Percentiles rank a stretch among this genome's conserved stretches.
These are phyloP conservation scores for Lepidonotus clava DNA, from an alignment of 2,888 invertebrate genomes.

Conservation along the genomic window DNA sequence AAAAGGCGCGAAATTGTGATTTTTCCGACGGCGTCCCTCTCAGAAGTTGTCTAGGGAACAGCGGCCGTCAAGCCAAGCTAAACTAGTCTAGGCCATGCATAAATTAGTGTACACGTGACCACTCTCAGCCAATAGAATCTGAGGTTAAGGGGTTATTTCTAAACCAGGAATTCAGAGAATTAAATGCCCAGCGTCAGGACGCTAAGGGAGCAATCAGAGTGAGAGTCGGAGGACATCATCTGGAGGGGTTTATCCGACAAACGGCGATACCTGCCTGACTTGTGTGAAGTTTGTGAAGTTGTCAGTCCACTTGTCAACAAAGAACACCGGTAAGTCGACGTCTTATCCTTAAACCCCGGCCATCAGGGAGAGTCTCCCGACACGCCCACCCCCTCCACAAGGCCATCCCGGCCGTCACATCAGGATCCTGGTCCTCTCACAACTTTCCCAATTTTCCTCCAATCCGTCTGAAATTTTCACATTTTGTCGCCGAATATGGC, in stretches of 20 bases:
- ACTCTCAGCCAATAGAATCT: slow-evolving; percentile 35
- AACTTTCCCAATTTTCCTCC: no score
- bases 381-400: slow-evolving; percentile 11
- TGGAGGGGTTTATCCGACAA: not conserved
- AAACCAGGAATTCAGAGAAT: slow-evolving; percentile 45
- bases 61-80: slow-evolving; percentile 17
- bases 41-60: not conserved
- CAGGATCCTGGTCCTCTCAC: no score
- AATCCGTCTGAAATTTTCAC: no score
- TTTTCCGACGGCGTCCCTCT: not conserved
- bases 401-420: not conserved
- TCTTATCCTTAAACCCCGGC: not conserved
- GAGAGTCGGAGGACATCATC: not conserved
- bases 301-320: not conserved
- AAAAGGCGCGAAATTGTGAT: not conserved
- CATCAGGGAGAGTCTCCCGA: not conserved
- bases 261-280: not conserved
- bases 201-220: not conserved
- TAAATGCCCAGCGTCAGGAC: slow-evolving; percentile 33
- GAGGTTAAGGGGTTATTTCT: slow-evolving; percentile 32
- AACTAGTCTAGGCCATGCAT: slow-evolving; percentile 40
- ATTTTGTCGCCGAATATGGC: no score
- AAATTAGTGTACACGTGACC: slow-evolving; percentile 21
- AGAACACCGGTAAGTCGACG: slow-evolving; percentile 9
- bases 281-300: not conserved